Percentiles rank a stretch among this genome's conserved stretches.
Conservation (phyloP, 2,888 invertebrate species). For the Apeira syringaria region DNA sequence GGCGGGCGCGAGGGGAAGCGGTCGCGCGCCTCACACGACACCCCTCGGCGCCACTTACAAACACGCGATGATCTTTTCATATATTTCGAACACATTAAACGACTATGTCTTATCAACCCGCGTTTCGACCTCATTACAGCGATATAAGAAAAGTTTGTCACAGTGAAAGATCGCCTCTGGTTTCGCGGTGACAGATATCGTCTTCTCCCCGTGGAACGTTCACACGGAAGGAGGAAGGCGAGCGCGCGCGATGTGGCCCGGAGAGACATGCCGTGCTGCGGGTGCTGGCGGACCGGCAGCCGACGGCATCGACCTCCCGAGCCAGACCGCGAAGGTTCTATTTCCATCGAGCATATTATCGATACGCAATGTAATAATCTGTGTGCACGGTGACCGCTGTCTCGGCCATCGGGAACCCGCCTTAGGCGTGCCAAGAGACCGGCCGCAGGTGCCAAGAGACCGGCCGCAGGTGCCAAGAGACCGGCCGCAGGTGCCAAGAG, state of each 20-base stretch:
- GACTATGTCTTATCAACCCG: constrained; percentile 3
- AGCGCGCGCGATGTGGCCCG: constrained; percentile 30
- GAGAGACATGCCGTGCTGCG: constrained; percentile 71
- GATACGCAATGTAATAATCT: too few species aligned
- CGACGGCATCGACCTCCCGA: constrained; percentile 77
- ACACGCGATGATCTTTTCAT: constrained; percentile 11
- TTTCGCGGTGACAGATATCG: constrained; percentile 18
- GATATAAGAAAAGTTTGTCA: constrained; percentile 34
- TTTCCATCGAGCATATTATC: too few species aligned
- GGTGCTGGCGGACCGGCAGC: constrained; percentile 79
- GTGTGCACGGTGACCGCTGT: too few species aligned
- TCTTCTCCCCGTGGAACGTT: constrained; percentile 3
- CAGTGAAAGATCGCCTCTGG: constrained; percentile 21
- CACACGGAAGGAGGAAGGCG: constrained; percentile 19
- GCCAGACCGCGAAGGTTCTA: constrained; percentile 57
- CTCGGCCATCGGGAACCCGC: too few species aligned
- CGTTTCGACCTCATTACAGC: not conserved
- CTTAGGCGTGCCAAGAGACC: too few species aligned
- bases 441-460: too few species aligned
- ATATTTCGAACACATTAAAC: constrained; percentile 13
- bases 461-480: too few species aligned
- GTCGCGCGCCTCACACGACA: constrained; percentile 41
- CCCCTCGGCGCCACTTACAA: constrained; percentile 6
- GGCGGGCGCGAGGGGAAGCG: constrained; percentile 59
- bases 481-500: too few species aligned